Evolutionary conservation across 2,113 vertebrate genomes (phyloP).

Genomic region (Gymnarchus niloticus): DNA sequence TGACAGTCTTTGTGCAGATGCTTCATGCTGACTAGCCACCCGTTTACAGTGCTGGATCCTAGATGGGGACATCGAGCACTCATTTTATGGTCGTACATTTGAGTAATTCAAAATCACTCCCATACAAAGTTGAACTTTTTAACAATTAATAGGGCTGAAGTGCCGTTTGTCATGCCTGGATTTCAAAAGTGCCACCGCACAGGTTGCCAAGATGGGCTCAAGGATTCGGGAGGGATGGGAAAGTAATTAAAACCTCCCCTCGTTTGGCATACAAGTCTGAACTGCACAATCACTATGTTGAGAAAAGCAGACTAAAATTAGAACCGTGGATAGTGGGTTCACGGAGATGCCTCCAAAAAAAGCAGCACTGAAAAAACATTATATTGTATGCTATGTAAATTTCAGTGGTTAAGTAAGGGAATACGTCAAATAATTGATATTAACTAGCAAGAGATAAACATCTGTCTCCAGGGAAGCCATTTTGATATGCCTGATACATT

Average conservation of each 20-base stretch:
- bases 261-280: background rate
- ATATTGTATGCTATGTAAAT: background rate
- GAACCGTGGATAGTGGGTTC: background rate
- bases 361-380: background rate
- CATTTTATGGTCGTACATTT: background rate
- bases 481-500: background rate
- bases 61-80: background rate
- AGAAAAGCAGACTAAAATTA: background rate
- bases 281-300: background rate
- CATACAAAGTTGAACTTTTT: background rate
- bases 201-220: background rate
- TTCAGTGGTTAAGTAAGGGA: background rate
- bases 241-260: background rate
- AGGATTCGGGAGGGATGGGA: background rate
- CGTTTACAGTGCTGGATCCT: background rate
- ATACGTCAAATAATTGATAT: background rate
- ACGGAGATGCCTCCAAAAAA: background rate
- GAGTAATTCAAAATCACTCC: background rate
- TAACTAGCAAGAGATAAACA: background rate
- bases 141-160: background rate
- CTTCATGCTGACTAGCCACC: background rate
- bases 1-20: conserved; percentile 5
- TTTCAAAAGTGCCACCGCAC: background rate
- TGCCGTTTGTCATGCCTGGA: no score
- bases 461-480: background rate